phyloP scores from a whole-genome alignment of 2,797 vertebrate species.

The Paedocypris micromegethes region DNA sequence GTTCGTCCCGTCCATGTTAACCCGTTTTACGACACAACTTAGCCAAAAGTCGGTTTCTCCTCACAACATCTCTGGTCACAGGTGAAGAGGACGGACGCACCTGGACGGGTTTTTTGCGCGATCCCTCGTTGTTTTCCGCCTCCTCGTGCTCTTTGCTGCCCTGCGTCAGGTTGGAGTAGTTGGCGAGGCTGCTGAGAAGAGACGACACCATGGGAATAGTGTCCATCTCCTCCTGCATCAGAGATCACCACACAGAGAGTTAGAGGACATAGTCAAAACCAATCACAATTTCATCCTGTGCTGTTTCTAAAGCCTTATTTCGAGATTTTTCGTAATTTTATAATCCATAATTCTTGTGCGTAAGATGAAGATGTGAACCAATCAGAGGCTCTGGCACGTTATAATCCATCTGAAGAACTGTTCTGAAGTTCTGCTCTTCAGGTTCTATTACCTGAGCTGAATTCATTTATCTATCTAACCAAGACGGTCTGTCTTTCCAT shows the following conservation, averaged over 20 bases:
- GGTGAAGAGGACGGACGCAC: constrained; percentile 44
- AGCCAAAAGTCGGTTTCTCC: too few relatives aligned
- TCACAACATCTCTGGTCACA: too few relatives aligned
- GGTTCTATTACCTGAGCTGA: too few relatives aligned
- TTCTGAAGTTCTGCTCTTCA: constrained; percentile 54
- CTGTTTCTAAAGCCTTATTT: background rate
- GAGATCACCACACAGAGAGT: constrained; percentile 34
- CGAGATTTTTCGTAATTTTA: too few relatives aligned
- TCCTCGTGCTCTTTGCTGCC: constrained; percentile 96
- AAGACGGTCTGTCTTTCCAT: too few relatives aligned
- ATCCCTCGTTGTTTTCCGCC: constrained; percentile 85
- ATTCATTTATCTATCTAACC: too few relatives aligned
- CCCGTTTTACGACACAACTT: too few relatives aligned
- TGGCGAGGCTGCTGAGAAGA: constrained; percentile 89
- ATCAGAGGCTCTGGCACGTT: background rate
- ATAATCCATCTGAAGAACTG: constrained; percentile 27
- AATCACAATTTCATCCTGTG: constrained; percentile 13
- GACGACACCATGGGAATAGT: constrained; percentile 98
- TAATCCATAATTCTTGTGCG: too few relatives aligned
- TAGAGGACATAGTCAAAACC: constrained; percentile 1
- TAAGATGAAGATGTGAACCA: too few relatives aligned
- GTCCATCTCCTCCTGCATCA: constrained; percentile 93
- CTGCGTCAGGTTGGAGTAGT: constrained; percentile 94
- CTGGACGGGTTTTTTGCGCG: constrained; percentile 75
- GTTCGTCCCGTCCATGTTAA: too few relatives aligned